Percentiles rank a stretch among this genome's conserved stretches.
Conservation (phyloP, 2,113 vertebrate genomes). For the Cebidichthys violaceus region DNA sequence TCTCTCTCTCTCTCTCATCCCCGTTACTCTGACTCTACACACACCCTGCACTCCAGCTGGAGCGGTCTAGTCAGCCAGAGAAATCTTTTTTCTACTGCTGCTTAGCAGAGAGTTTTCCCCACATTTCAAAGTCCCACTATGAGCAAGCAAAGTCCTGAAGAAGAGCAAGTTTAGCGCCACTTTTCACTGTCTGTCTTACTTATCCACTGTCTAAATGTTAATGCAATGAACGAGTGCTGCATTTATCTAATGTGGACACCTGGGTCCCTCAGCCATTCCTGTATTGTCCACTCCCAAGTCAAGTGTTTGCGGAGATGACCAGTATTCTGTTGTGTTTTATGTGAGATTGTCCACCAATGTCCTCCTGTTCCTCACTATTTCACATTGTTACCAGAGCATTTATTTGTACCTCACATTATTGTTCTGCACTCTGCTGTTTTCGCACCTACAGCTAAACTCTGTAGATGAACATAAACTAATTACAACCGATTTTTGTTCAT, state of each 20-base stretch:
- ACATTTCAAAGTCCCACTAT: slow-evolving; percentile 1
- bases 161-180: slow-evolving; percentile 57
- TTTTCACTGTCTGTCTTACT: slow-evolving; percentile 71
- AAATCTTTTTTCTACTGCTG: slow-evolving; percentile 26
- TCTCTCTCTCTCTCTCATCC: slow-evolving; percentile 17
- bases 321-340: slow-evolving; percentile 58
- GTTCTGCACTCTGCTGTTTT: slow-evolving; percentile 5
- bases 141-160: slow-evolving; percentile 34
- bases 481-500: not conserved
- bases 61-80: slow-evolving; percentile 46
- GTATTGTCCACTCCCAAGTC: slow-evolving; percentile 57
- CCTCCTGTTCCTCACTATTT: slow-evolving; percentile 17
- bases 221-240: slow-evolving; percentile 75
- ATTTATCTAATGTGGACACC: slow-evolving; percentile 74
- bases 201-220: slow-evolving; percentile 77
- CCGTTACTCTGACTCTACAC: slow-evolving; percentile 62
- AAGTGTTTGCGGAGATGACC: slow-evolving; percentile 65
- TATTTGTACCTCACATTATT: slow-evolving; percentile 38
- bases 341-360: slow-evolving; percentile 58
- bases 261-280: slow-evolving; percentile 69
- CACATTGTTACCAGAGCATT: slow-evolving; percentile 39
- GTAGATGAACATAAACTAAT: slow-evolving; percentile 7
- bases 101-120: slow-evolving; percentile 26
- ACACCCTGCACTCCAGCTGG: slow-evolving; percentile 52
- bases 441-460: not conserved